A percentile compares a stretch with the other conserved stretches of the same genome.
phyloP scores from a whole-genome alignment of 2,797 vertebrate genomes.

The Diplodus sargus region DNA sequence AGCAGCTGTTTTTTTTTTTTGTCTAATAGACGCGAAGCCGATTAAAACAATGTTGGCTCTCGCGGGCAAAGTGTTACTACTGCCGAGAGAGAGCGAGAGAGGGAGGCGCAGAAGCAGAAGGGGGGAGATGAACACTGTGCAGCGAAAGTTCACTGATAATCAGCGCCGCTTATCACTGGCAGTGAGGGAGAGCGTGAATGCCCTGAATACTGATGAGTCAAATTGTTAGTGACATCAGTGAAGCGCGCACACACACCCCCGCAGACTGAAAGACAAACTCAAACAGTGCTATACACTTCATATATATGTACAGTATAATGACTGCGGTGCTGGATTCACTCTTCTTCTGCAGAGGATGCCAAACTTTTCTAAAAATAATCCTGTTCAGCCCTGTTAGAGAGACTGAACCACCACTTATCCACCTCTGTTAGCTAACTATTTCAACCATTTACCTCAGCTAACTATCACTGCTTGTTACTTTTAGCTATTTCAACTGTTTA shows the following conservation, averaged over 20 bases:
- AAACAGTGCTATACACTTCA: constrained; percentile 26
- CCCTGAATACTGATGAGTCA: constrained; percentile 72
- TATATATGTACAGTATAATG: constrained; percentile 16
- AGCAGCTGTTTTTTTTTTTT: constrained; percentile 17
- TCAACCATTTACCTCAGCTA: not conserved
- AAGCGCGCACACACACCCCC: constrained; percentile 38
- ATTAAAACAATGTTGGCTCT: constrained; percentile 71
- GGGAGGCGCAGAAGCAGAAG: constrained; percentile 50
- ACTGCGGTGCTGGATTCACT: constrained; percentile 4
- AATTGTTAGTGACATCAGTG: constrained; percentile 59
- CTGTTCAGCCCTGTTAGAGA: not conserved
- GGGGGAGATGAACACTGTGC: constrained; percentile 42
- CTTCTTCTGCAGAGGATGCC: not conserved
- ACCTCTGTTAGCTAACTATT: not conserved
- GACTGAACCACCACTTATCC: not conserved
- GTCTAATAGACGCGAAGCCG: constrained; percentile 52
- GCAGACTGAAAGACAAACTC: constrained; percentile 21
- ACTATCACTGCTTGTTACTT: not conserved
- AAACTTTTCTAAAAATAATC: not conserved
- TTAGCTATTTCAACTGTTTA: not conserved
- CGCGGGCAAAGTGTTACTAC: constrained; percentile 66
- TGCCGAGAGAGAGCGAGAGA: constrained; percentile 26
- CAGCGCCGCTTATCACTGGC: constrained; percentile 70
- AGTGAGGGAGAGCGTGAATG: constrained; percentile 61
- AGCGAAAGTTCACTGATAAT: constrained; percentile 71